Conservation (phyloP, 2,888 invertebrate genomes). For the Celastrina argiolus region DNA sequence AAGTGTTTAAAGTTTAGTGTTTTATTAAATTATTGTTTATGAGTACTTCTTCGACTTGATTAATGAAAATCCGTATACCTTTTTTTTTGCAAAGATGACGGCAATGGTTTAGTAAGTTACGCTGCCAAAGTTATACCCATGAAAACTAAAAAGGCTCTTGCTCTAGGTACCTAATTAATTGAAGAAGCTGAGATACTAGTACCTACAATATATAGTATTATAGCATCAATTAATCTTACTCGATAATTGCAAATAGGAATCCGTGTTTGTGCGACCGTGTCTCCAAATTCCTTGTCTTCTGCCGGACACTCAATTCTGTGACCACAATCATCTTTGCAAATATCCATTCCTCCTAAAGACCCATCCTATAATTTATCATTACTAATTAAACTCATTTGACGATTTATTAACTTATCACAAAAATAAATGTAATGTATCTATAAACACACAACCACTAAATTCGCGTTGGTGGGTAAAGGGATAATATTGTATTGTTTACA, state of each 20-base stretch:
- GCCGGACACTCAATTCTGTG: constrained; percentile 46
- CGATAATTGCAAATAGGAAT: not conserved
- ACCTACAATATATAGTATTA: not conserved
- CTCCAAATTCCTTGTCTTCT: constrained; percentile 29
- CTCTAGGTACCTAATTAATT: no score
- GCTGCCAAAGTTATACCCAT: no score
- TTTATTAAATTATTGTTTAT: not conserved
- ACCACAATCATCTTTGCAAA: constrained; percentile 53
- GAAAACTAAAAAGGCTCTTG: no score
- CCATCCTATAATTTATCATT: constrained; percentile 49
- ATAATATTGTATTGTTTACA: no score
- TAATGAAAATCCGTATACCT: not conserved
- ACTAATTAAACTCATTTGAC: not conserved
- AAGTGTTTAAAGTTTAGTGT: not conserved
- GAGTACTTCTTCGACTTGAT: not conserved
- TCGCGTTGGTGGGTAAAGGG: no score
- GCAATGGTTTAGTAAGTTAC: not conserved
- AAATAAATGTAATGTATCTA: no score
- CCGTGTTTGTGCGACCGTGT: constrained; percentile 23
- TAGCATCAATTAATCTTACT: not conserved
- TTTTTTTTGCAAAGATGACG: not conserved
- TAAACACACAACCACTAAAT: no score
- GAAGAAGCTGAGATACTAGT: no score
- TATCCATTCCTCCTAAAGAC: constrained; percentile 43
- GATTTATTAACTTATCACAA: not conserved